Percentiles rank a stretch among this genome's conserved stretches.
Conservation (phyloP, 1,140 invertebrate genomes). For the Scaptodrosophila lebanonensis region DNA sequence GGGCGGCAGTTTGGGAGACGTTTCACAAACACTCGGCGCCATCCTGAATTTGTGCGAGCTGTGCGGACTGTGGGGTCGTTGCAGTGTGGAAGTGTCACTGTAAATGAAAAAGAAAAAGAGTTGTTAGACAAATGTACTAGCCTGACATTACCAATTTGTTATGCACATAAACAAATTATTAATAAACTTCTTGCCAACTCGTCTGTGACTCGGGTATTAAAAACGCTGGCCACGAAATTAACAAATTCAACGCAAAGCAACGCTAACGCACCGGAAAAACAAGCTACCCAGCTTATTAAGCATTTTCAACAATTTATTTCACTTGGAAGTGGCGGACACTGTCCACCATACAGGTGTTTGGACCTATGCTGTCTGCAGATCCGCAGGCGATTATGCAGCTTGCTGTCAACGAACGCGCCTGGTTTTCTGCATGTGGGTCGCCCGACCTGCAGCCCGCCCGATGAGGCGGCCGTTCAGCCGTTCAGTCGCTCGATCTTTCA, state of each 20-base stretch:
- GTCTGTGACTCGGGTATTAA: too few relatives aligned
- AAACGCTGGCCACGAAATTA: too few relatives aligned
- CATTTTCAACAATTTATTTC: constrained; percentile 26
- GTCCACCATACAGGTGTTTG: too few relatives aligned
- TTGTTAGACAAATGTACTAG: constrained; percentile 50
- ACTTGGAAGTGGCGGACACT: too few relatives aligned
- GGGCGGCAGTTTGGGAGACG: constrained; percentile 42
- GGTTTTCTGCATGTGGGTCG: constrained; percentile 28
- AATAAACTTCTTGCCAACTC: constrained; percentile 8
- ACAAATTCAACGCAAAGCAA: too few relatives aligned
- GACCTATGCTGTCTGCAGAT: too few relatives aligned
- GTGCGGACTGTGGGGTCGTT: constrained; percentile 34
- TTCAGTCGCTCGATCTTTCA: too few relatives aligned
- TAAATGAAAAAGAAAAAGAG: constrained; percentile 25
- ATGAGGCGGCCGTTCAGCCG: too few relatives aligned
- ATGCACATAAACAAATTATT: constrained; percentile 31
- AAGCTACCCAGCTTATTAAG: constrained; percentile 65
- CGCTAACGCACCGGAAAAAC: constrained; percentile 64
- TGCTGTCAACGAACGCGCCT: constrained; percentile 36
- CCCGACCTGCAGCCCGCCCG: constrained; percentile 14
- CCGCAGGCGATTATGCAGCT: constrained; percentile 17
- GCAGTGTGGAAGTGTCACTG: constrained; percentile 61
- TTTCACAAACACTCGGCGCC: constrained; percentile 72
- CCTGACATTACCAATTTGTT: constrained; percentile 53
- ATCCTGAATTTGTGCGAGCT: constrained; percentile 31